phyloP scores from a whole-genome alignment of 2,113 vertebrate species.

The Formicarius rufipectus region DNA sequence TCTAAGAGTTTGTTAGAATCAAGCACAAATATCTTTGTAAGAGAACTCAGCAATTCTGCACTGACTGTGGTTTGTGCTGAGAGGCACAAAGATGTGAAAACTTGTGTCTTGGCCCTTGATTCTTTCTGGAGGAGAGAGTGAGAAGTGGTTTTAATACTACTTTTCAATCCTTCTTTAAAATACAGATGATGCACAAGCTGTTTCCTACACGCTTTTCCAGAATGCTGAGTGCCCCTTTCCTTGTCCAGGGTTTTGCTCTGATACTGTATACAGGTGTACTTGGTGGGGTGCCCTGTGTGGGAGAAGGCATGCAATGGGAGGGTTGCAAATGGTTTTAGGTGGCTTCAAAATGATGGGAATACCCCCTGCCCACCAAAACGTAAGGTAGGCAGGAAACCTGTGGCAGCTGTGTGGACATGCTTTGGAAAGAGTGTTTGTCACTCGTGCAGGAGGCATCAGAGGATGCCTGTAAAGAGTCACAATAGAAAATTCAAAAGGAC shows the following conservation, averaged over 20 bases:
- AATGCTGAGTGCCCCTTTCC: background rate
- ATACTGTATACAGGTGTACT: accelerated
- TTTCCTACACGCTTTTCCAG: background rate
- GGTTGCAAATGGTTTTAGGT: background rate
- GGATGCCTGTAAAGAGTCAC: background rate
- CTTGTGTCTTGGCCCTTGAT: background rate
- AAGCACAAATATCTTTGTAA: background rate
- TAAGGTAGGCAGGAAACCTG: background rate
- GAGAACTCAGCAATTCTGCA: background rate
- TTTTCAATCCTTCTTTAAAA: background rate
- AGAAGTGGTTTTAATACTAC: background rate
- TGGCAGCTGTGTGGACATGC: background rate
- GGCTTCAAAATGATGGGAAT: background rate
- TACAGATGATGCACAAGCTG: background rate
- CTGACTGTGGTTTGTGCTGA: background rate
- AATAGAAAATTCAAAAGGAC: background rate
- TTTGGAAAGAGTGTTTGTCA: background rate
- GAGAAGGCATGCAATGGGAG: background rate
- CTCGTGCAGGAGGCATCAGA: background rate
- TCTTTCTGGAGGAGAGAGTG: background rate
- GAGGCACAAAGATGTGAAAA: background rate
- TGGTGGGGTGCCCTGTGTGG: background rate
- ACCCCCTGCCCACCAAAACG: background rate
- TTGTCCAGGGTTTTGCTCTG: background rate
- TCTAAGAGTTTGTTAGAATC: background rate